phyloP scores from a whole-genome alignment of 2,113 vertebrate genomes.

The Malaclemys terrapin region DNA sequence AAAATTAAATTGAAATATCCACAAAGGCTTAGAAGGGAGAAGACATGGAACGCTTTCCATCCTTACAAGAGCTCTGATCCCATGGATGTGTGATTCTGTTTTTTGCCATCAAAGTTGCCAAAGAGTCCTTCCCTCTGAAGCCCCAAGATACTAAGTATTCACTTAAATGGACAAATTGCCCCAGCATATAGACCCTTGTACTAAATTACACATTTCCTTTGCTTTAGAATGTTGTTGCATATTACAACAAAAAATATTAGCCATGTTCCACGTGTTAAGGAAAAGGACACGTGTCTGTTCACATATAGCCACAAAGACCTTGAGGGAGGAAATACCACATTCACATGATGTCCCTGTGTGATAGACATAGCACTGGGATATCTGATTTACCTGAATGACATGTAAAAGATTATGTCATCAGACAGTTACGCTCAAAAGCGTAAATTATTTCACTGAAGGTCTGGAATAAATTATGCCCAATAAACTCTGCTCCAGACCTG shows the following conservation, averaged over 20 bases:
- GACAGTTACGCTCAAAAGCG: not conserved
- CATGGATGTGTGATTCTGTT: not conserved
- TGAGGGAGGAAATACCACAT: not conserved
- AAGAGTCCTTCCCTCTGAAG: not conserved
- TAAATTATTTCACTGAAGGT: not conserved
- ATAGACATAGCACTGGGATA: not conserved
- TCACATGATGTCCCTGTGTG: not conserved
- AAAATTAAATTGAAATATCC: not conserved
- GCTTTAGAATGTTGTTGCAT: slow-evolving; percentile 21
- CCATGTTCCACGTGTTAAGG: not conserved
- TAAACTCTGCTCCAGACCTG: not conserved
- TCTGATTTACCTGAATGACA: slow-evolving; percentile 7
- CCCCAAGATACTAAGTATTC: not conserved
- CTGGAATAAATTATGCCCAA: not conserved
- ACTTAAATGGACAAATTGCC: not conserved
- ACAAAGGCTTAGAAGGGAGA: not conserved
- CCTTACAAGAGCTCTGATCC: not conserved
- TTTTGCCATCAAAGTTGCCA: not conserved
- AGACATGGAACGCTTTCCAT: not conserved
- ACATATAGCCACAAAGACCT: not conserved
- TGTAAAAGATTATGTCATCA: slow-evolving; percentile 15
- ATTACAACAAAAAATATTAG: not conserved
- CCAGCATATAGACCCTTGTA: not conserved
- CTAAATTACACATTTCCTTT: slow-evolving; percentile 39
- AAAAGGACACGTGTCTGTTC: not conserved